Base-by-base conservation (phyloP, 2,113 vertebrate species). In the Piprites chloris region DNA sequence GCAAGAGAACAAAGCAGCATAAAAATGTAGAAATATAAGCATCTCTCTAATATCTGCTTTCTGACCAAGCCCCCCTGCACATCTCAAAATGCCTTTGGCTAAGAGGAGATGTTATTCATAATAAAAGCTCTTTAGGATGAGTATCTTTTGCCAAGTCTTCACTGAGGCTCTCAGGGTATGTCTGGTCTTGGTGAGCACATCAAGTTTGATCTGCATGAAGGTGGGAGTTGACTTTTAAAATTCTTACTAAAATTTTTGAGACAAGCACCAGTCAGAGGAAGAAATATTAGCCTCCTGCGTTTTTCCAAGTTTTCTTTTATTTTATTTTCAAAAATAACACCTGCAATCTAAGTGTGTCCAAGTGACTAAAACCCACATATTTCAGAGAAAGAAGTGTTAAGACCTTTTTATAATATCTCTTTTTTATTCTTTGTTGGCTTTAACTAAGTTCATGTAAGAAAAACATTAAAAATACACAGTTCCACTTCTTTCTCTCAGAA, bases 21-120 rank as follows among this genome's bases (percentile, higher is more conserved):
- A 32, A 84, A 89, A 92, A 91, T 5, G 9, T 16, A 41, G 58
- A 85, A 83, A 67, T 35, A 50, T 5, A 9, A 90, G 39, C 26
- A 69, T 37, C 22, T 80, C 62, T 71, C 5, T 58, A 86, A 35
- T 53, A 71, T 33, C 65, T 63, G 52, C 30, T 81, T 93, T 94
- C 62, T 69, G 33, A 50, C 49, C 0, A 1, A 91, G 67, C 10
- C 4, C 11, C 46, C 23, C 14, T 83, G 88, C 63, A 69, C 74
- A 92, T 94, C 50, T 63, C 32, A 87, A 95, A 95, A 62, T 12
- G 94, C 96, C 91, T 69, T 72, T 59, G 83, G 95, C 95, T 91
- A 84, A 44, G 28, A 72, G 85, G 82, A 52, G 32, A 39, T 53
- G 59, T 49, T 61, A 58, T 33, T 89, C 67, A 49, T 9, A 67